Evolutionary conservation across 2,797 vertebrate species (phyloP).

Genomic region (Pseudomugil gertrudae): DNA sequence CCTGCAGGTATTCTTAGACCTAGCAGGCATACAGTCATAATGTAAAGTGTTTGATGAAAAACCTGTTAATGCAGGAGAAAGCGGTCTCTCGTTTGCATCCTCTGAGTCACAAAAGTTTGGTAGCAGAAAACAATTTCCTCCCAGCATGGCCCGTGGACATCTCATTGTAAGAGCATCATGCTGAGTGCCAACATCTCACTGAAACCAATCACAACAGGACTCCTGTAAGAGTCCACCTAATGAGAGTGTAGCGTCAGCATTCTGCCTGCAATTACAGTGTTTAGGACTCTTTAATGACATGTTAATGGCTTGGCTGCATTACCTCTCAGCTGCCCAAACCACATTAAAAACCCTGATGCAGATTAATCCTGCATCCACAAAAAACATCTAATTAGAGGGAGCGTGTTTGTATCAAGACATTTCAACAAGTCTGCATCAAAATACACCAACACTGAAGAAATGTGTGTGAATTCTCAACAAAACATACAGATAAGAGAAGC

Average conservation of each 20-base stretch:
- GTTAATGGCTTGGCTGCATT: slow-evolving; percentile 80
- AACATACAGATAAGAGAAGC: slow-evolving; percentile 19
- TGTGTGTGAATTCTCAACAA: background rate
- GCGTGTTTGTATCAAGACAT: slow-evolving; percentile 63
- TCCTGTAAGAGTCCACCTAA: slow-evolving; percentile 68
- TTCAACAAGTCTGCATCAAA: slow-evolving; percentile 55
- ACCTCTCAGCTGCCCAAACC: slow-evolving; percentile 81
- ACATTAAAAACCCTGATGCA: slow-evolving; percentile 78
- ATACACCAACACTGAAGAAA: slow-evolving; percentile 18
- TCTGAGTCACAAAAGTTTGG: slow-evolving; percentile 27
- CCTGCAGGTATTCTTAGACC: no score
- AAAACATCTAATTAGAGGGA: slow-evolving; percentile 71
- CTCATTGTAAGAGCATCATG: slow-evolving; percentile 57
- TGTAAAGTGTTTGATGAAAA: background rate
- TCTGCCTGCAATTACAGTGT: slow-evolving; percentile 74
- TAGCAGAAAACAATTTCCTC: slow-evolving; percentile 41
- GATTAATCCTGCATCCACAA: slow-evolving; percentile 72
- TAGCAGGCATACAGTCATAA: no score
- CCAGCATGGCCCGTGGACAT: slow-evolving; percentile 48
- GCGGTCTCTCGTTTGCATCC: slow-evolving; percentile 16
- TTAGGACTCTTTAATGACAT: slow-evolving; percentile 80
- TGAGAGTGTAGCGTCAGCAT: slow-evolving; percentile 75
- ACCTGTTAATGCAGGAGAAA: background rate
- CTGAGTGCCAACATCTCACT: slow-evolving; percentile 66
- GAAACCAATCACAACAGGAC: slow-evolving; percentile 64